A percentile compares a stretch with the other conserved stretches of the same genome.
phyloP scores from a whole-genome alignment of 2,888 invertebrate genomes.

The Chaetogeoica ovagalla region DNA sequence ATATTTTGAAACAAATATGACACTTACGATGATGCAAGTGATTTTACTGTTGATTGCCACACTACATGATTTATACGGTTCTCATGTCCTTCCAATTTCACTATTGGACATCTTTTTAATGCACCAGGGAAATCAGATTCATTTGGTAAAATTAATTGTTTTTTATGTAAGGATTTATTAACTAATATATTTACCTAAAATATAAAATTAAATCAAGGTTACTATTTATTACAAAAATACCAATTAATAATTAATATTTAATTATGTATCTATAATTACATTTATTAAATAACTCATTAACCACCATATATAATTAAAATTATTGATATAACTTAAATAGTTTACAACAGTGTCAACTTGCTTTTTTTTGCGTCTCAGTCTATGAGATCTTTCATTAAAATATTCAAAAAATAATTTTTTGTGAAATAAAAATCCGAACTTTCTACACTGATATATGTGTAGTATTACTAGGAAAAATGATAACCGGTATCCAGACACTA shows the following conservation, averaged over 20 bases:
- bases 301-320: too few species aligned
- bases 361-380: too few species aligned
- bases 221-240: neutral
- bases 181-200: slow-evolving; percentile 60
- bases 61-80: slow-evolving; percentile 62
- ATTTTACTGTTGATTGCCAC: slow-evolving; percentile 61
- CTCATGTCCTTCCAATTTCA: slow-evolving; percentile 64
- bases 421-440: too few species aligned
- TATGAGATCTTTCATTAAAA: too few species aligned
- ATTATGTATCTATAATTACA: too few species aligned
- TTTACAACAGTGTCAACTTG: too few species aligned
- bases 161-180: slow-evolving; percentile 58
- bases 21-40: slow-evolving; percentile 63
- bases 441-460: too few species aligned
- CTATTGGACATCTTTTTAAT: slow-evolving; percentile 60
- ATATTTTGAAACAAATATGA: neutral
- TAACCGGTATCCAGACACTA: too few species aligned
- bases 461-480: too few species aligned
- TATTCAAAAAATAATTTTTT: too few species aligned
- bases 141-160: slow-evolving; percentile 59
- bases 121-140: slow-evolving; percentile 64
- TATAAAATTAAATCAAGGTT: slow-evolving; percentile 22
- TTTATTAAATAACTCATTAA: too few species aligned
- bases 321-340: too few species aligned
- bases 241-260: neutral